Evolutionary conservation across 2,113 vertebrate species (phyloP).

Genomic region (Axis porcinus): DNA sequence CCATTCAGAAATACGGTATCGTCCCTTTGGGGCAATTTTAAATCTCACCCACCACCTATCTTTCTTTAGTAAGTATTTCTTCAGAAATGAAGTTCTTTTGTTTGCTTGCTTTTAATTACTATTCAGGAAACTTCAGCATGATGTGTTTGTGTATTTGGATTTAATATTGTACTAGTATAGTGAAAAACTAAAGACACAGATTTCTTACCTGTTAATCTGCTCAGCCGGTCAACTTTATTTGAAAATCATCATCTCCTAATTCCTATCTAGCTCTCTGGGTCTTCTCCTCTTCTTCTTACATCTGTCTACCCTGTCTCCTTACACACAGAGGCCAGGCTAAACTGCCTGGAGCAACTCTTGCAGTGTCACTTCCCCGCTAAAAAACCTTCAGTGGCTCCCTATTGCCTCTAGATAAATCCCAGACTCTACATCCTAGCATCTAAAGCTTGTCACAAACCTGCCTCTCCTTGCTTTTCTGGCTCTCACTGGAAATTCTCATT

Average conservation of each 20-base stretch:
- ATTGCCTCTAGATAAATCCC: neutral
- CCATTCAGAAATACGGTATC: neutral
- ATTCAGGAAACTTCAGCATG: neutral
- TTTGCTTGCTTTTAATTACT: neutral
- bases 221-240: neutral
- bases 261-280: neutral
- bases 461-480: neutral
- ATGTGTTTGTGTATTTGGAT: neutral
- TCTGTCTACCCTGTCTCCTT: neutral
- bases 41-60: neutral
- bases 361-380: neutral
- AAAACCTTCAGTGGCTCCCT: neutral
- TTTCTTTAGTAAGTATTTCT: conserved; percentile 24
- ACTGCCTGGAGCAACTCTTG: neutral
- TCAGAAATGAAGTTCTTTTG: neutral
- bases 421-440: neutral
- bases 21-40: neutral
- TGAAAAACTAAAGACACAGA: conserved; percentile 3
- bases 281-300: neutral
- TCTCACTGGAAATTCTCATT: neutral
- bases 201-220: neutral
- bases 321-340: neutral
- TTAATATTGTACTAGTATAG: neutral
- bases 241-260: neutral
- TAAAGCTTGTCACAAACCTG: neutral